A percentile compares a stretch with the other conserved stretches of the same genome.
Conservation (phyloP, 92 coral and sea anemone species). For the Galaxea fascicularis region DNA sequence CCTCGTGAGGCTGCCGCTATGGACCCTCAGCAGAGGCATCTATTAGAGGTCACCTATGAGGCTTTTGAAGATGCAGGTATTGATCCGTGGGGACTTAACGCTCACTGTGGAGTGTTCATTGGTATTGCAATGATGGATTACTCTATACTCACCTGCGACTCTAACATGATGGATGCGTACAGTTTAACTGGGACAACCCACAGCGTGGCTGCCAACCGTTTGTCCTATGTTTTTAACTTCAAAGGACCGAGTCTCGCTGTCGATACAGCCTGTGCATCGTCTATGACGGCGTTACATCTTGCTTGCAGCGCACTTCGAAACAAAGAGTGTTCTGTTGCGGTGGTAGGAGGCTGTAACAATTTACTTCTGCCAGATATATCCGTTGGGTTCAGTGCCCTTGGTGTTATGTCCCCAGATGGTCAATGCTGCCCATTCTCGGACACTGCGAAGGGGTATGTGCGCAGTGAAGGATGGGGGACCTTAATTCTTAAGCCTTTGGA, state of each 20-base stretch:
- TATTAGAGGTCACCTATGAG: constrained; percentile 59
- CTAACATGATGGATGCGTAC: constrained; percentile 32
- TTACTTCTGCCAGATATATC: constrained; percentile 12
- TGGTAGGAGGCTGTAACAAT: constrained; percentile 53
- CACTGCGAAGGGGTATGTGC: constrained; percentile 45
- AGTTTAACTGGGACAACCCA: constrained; percentile 27
- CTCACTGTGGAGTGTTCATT: constrained; percentile 31
- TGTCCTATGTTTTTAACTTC: constrained; percentile 35
- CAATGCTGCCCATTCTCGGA: constrained; percentile 39
- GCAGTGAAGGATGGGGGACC: constrained; percentile 48
- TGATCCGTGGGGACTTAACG: constrained; percentile 4
- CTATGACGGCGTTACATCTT: constrained; percentile 41
- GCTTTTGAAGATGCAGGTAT: constrained; percentile 61
- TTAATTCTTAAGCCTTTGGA: constrained; percentile 40
- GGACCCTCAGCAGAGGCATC: constrained; percentile 66
- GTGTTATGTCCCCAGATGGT: constrained; percentile 33
- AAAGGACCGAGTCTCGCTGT: constrained; percentile 47
- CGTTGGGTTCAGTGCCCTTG: constrained; percentile 17
- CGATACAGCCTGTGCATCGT: constrained; percentile 52
- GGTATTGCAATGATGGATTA: constrained; percentile 25
- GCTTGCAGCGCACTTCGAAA: constrained; percentile 31
- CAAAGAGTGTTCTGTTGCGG: constrained; percentile 41
- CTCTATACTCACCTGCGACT: background rate
- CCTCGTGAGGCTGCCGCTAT: constrained; percentile 57
- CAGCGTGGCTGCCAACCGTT: constrained; percentile 46